Percentiles rank a stretch among this genome's conserved stretches.
Evolutionary conservation across 2,888 invertebrate genomes (phyloP).

Genomic region (Gisinianus flammeolus): DNA sequence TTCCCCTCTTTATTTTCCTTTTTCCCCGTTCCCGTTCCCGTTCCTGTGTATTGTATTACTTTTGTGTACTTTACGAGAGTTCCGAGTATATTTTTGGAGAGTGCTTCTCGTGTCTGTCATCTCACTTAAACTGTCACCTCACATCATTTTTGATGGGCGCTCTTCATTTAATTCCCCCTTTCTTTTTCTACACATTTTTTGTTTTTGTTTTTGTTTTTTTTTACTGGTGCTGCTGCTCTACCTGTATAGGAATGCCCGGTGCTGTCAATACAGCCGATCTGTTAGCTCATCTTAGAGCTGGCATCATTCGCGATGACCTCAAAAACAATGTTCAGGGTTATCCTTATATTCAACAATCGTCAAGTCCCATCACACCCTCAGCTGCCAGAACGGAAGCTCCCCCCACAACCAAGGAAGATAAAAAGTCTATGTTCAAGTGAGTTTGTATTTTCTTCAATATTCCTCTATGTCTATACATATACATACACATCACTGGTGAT

Average conservation of each 20-base stretch:
- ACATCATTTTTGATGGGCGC: background rate
- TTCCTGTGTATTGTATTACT: background rate
- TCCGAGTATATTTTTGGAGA: too few species aligned
- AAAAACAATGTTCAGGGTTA: slow-evolving; percentile 48
- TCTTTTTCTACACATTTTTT: background rate
- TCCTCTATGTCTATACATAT: too few species aligned
- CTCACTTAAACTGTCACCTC: slow-evolving; percentile 1
- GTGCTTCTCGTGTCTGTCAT: too few species aligned
- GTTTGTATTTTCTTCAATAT: slow-evolving; percentile 21
- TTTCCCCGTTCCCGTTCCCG: slow-evolving; percentile 2
- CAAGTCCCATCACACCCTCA: slow-evolving; percentile 50
- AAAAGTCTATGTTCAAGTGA: slow-evolving; percentile 62
- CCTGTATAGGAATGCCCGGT: slow-evolving; percentile 10
- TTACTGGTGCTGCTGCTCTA: background rate
- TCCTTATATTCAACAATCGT: slow-evolving; percentile 43
- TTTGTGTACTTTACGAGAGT: background rate
- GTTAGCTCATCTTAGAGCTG: slow-evolving; percentile 51
- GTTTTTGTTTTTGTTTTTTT: background rate
- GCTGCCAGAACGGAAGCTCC: slow-evolving; percentile 57
- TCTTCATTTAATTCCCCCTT: background rate
- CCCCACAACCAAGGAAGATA: slow-evolving; percentile 61
- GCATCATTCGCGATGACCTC: slow-evolving; percentile 49
- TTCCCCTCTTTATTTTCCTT: slow-evolving; percentile 26
- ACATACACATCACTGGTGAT: background rate
- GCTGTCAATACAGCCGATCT: slow-evolving; percentile 46